Base-by-base conservation (phyloP, 1,140 invertebrate genomes). In the Scaptomyza hsui region DNA sequence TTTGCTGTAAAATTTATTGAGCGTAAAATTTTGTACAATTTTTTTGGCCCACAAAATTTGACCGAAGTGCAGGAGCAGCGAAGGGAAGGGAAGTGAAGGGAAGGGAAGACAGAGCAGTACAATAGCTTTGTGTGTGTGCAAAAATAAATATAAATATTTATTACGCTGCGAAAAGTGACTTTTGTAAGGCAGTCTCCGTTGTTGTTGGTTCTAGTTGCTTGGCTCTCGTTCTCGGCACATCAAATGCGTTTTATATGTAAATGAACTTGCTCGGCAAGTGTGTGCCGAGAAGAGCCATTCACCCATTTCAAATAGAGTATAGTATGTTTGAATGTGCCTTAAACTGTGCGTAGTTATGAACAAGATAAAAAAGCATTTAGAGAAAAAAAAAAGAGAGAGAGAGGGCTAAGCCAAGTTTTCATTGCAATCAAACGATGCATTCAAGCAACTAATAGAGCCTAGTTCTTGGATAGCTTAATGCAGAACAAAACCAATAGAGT, bases 61-160 rank as follows among this genome's bases (percentile, higher is more conserved):
- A n/a, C 45, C 21, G 10, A 52, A 41, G 13, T 26, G 32, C 41
- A 45, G 19, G 4, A 48, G 32, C 47, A 47, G 48, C 6, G n/a
- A n/a, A n/a, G 0, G 24, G 4, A 24, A 41, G 19, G 16, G 41
- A 32, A 32, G 35, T 16, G 19, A 16, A 24, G 15, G 35, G 4
- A 7, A n/a, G 15, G n/a, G 9, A 51, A 10, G 35, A 32, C 1
- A 21, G 16, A 21, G 12, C 12, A 37, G 12, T 9, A 35, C 9
- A 45, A 32, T 32, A 49, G 55, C n/a, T 68, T 60, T 60, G 35
- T 68, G 57, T 63, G 44, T 83, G 72, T 67, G 81, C 77, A 67
- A 72, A 86, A 86, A 82, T 82, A 88, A 86, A 86, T 81, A 86
- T 88, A 86, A 86, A 86, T 86, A 86, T 86, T 86, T 86, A 86